These are phyloP conservation scores for Sebastes vulpes DNA, from an alignment of 2,797 vertebrate genomes.

Conservation along the genomic window DNA sequence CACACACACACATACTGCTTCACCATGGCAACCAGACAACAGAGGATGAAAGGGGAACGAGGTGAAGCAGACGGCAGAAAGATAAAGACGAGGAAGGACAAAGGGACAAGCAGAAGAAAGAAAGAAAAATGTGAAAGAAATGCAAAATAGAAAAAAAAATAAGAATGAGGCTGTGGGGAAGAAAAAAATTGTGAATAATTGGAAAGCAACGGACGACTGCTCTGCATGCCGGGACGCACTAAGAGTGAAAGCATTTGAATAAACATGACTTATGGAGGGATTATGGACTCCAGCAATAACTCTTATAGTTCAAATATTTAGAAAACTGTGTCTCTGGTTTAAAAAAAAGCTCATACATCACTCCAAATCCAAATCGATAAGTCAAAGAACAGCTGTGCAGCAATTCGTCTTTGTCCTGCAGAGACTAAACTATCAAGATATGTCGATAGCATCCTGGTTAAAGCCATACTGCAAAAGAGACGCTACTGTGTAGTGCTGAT, in stretches of 20 bases:
- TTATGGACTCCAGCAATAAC: neutral
- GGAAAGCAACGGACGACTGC: neutral
- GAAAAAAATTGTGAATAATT: slow-evolving; percentile 25
- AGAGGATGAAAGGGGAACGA: slow-evolving; percentile 51
- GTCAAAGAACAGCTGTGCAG: neutral
- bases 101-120: slow-evolving; percentile 26
- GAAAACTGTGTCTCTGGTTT: neutral
- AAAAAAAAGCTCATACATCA: neutral
- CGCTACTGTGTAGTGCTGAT: neutral
- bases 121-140: slow-evolving; percentile 20
- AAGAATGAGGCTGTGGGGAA: neutral
- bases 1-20: slow-evolving; percentile 38
- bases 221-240: neutral
- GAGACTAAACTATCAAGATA: neutral
- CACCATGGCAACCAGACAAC: slow-evolving; percentile 78
- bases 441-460: neutral
- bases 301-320: neutral
- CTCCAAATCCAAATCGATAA: neutral
- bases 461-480: neutral
- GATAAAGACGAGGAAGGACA: slow-evolving; percentile 48
- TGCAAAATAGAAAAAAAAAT: neutral
- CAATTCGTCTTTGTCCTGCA: neutral
- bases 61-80: slow-evolving; percentile 41
- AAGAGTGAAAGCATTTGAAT: neutral
- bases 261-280: slow-evolving; percentile 7